These are phyloP conservation scores for Phrynocephalus forsythii DNA, from an alignment of 2,797 vertebrate genomes.

Conservation along the genomic window DNA sequence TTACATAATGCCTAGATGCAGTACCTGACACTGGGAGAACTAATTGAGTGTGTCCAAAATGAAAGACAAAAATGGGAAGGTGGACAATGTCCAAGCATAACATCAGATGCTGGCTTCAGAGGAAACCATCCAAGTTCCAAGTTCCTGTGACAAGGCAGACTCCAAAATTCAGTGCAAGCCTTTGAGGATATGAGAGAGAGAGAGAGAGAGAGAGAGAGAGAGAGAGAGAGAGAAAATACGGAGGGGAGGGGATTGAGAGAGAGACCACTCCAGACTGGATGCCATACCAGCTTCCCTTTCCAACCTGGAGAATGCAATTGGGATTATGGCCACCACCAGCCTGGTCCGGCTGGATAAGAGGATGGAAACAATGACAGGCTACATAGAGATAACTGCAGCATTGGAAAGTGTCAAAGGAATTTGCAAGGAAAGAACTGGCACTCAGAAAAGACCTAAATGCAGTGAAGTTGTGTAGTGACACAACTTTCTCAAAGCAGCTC, in stretches of 20 bases:
- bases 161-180: slow-evolving; percentile 32
- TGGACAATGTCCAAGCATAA: slow-evolving; percentile 13
- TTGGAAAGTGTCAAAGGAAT: slow-evolving; percentile 33
- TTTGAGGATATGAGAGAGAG: background rate
- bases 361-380: slow-evolving; percentile 24
- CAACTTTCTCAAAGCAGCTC: slow-evolving; percentile 2
- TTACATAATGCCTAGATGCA: slow-evolving; percentile 19
- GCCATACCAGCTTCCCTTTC: slow-evolving; percentile 28
- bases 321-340: slow-evolving; percentile 33
- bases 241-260: too few relatives aligned
- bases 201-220: too few relatives aligned
- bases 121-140: slow-evolving; percentile 23
- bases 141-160: slow-evolving; percentile 18
- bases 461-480: slow-evolving; percentile 1
- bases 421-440: slow-evolving; percentile 22
- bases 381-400: slow-evolving; percentile 5
- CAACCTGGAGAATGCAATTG: slow-evolving; percentile 25
- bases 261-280: background rate
- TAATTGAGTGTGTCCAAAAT: slow-evolving; percentile 13
- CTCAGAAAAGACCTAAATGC: background rate
- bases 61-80: slow-evolving; percentile 21
- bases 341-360: slow-evolving; percentile 25
- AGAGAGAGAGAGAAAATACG: too few relatives aligned
- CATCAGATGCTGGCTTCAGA: slow-evolving; percentile 33
- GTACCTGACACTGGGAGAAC: background rate